These are phyloP conservation scores for Felis catus DNA, from an alignment of 2,113 vertebrate species.

Conservation along the genomic window F.catus_Fca126_mat1.0 CM031415.1:15354001-15354500, in stretches of 20 bases:
- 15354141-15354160: background rate
- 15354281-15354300: background rate
- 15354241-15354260: background rate
- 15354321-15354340: background rate
- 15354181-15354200: background rate
- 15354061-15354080: background rate
- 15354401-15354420: background rate
- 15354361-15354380: accelerated
- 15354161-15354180: background rate
- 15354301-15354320: background rate
- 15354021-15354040: accelerated
- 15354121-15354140: background rate
- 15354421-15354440: background rate
- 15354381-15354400: background rate
- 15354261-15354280: background rate
- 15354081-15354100: background rate
- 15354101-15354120: background rate
- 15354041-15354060: background rate
- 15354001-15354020: background rate
- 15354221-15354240: no score
- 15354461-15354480: background rate
- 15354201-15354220: background rate
- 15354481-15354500: background rate
- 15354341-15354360: accelerated
- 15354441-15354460: accelerated